Conservation (phyloP, 2,888 invertebrate genomes). For the Hemaris fuciformis region DNA sequence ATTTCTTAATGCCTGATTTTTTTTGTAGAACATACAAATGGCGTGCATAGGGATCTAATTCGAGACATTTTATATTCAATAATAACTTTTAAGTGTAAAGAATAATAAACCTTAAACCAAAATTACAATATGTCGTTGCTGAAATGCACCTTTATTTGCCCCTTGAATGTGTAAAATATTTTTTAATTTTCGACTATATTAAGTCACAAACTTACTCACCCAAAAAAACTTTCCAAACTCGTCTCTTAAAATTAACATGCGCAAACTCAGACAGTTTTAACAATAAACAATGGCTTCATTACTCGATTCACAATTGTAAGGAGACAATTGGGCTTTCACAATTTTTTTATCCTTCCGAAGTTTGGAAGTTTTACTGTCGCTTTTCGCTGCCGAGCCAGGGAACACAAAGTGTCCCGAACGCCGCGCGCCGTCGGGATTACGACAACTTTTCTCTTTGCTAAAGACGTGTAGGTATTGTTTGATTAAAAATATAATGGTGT, state of each 20-base stretch:
- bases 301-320: not conserved
- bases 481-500: not conserved
- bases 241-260: not conserved
- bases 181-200: too few relatives aligned
- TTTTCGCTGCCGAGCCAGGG: slow-evolving; percentile 9
- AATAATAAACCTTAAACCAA: too few relatives aligned
- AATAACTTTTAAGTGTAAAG: too few relatives aligned
- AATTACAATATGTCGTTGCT: not conserved
- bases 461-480: slow-evolving; percentile 5
- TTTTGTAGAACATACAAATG: too few relatives aligned
- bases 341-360: slow-evolving; percentile 2
- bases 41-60: too few relatives aligned
- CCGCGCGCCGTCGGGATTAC: slow-evolving; percentile 13
- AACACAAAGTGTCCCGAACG: slow-evolving; percentile 11
- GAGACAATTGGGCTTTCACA: not conserved
- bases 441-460: slow-evolving; percentile 9
- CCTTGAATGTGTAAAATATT: too few relatives aligned
- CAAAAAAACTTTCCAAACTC: not conserved
- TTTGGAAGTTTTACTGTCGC: not conserved
- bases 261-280: not conserved
- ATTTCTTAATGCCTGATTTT: too few relatives aligned
- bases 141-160: too few relatives aligned
- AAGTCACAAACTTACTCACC: not conserved
- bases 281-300: not conserved
- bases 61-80: too few relatives aligned